Base-by-base conservation (phyloP, 1,140 invertebrate species). In the Reticulitermes speratus region DNA sequence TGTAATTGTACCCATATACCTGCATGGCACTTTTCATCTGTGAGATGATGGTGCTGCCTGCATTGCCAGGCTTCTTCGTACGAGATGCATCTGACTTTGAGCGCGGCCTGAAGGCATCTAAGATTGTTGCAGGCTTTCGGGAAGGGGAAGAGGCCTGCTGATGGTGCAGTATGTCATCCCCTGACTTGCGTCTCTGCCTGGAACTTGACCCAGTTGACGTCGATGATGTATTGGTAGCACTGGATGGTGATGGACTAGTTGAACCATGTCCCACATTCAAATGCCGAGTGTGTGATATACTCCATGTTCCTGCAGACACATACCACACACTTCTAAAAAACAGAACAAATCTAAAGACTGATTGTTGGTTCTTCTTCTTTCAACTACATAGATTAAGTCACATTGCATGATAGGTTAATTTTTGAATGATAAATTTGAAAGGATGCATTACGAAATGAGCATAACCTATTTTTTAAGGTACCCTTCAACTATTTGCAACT, bases 61-160 rank as follows among this genome's bases (percentile, higher is more conserved):
- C 65, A 83, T 89, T 89, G 82, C 91, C 92, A 89, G 94, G 94
- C 91, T 95, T 94, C 91, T 93, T 92, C 87, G 92, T 89, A 91
- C 94, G 91, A 88, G 89, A 88, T 38, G 94, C 95, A 91, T 97
- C 96, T 7, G 94, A 97, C 91, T 96, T 97, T 88, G 94, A 96
- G 87, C 95, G 93, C 75, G 94, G 96, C 89, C 96, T 93, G 90
- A 98, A 97, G 30, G 96, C 95, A 90, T 98, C 97, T 88, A 98
- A 96, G 86, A 98, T 92, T 12, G 94, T 94, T 14, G 94, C 94
- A 84, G 88, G 88, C 45, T 95, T 93, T n/a, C 94, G 92, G 45
- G 94, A 95, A 3, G 95, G 94, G 87, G 89, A 88, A 88, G 94
- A 94, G 88, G 94, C 92, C 44, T 90, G 87, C 11, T 88, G 87